Base-by-base conservation (phyloP, 2,113 vertebrate genomes). In the Paradisaea rubra region DNA sequence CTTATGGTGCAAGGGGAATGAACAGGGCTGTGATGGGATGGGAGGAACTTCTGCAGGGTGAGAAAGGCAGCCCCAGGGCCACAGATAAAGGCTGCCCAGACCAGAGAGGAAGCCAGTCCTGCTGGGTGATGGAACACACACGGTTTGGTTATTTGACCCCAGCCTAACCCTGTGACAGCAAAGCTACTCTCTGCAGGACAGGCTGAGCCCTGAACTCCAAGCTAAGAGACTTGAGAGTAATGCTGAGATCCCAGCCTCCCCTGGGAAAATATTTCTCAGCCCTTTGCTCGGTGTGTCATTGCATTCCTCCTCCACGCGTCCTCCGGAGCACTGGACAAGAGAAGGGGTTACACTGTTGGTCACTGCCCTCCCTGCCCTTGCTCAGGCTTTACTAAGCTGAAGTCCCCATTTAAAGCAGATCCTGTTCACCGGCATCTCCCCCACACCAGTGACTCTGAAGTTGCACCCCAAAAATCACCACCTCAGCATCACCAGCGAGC, bases 221-320 rank as follows among this genome's bases (percentile, higher is more conserved):
- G 56, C 47, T 83, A 30, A 86, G 25, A 35, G 24, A 64, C 56
- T 81, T 24, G 7, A 74, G 74, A 44, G n/a, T 4, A 53, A 64
- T 1, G 2, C 13, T 73, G 78, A 54, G 59, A 83, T 81, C 64
- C 10, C 42, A 82, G 1, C 19, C 39, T 86, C 25, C 71, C 53
- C 30, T 72, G 78, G 81, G 93, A 89, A 94, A 92, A 39, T 50
- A 66, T n/a, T 94, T 87, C 35, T 39, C 56, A 86, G 57, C 59
- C 69, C 61, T 91, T 33, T 80, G 78, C 45, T 89, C 4, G 3
- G 49, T 13, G 27, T 54, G 78, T 56, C 69, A 15, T 0, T 35
- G 68, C 21, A 28, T 21, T 86, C 60, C 60, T 91, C 33, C 52
- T 77, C 63, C 1, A 0, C 0, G 0, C 28, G 6, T 74, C 35